These are phyloP conservation scores for Heterodera schachtii DNA, from an alignment of 1,140 invertebrate genomes.

Conservation along the genomic window DNA sequence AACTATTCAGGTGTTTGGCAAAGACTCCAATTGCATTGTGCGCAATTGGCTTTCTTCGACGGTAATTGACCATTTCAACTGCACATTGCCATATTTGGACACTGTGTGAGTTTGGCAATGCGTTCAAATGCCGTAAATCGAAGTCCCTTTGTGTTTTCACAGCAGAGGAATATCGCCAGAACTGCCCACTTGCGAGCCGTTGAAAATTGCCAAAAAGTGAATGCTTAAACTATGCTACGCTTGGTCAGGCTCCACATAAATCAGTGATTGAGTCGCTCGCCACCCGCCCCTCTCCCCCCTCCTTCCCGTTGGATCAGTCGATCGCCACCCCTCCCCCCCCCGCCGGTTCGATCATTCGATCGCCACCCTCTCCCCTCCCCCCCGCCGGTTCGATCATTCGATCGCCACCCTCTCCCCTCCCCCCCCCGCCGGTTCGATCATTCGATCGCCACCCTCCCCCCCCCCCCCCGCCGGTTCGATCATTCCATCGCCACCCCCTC, in stretches of 20 bases:
- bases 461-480: no score
- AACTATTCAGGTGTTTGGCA: slow-evolving; percentile 51
- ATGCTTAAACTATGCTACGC: not conserved
- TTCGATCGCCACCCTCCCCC: no score
- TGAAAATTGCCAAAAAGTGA: slow-evolving; percentile 43
- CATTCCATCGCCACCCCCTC: no score
- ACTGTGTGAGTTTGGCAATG: slow-evolving; percentile 7
- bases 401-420: no score
- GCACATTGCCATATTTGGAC: slow-evolving; percentile 57
- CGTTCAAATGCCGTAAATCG: slow-evolving; percentile 31
- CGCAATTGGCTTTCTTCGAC: slow-evolving; percentile 60
- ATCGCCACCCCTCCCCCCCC: no score
- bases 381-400: no score
- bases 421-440: no score
- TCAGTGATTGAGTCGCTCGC: not conserved
- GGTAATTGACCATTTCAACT: slow-evolving; percentile 58
- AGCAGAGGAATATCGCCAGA: not conserved
- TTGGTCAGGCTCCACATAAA: not conserved
- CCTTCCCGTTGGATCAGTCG: no score
- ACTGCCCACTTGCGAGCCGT: slow-evolving; percentile 41
- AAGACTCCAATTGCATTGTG: slow-evolving; percentile 59
- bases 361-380: no score
- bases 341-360: no score
- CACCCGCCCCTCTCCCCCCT: no score
- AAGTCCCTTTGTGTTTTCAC: not conserved